Base-by-base conservation (phyloP, 2,888 invertebrate species). In the Abrostola triplasia region DNA sequence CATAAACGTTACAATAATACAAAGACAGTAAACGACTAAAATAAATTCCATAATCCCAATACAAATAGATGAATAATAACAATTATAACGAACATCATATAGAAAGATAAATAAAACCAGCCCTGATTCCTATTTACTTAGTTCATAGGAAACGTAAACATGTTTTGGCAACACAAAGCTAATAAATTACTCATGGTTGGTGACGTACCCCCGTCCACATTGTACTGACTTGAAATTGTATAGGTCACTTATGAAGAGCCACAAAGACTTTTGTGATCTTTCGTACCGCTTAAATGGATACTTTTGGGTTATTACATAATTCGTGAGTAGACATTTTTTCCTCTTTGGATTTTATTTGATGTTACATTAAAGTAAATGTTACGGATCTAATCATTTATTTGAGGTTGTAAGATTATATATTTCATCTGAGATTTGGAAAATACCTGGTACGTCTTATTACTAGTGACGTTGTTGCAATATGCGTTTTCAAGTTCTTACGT, bases 131-230 rank as follows among this genome's bases (percentile, higher is more conserved):
- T 66, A 62, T 76, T 75, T 58, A 61, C 59, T 62, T 67, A 75
- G 71, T 71, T 63, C 72, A 53, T 49, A 44, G 64, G 44, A 69
- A 67, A 70, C 59, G 80, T 75, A 83, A 84, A 84, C 80, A 82
- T 84, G 83, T 84, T 84, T 83, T 81, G 77, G 77, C 73, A 74
- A 77, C 77, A 67, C 65, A 73, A 76, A 73, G 73, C 75, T 79
- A 79, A 83, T 82, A 84, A 79, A 84, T 82, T 81, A 84, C 79
- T 64, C 69, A 70, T 61, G 75, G 59, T 38, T 7, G 24, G 40
- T 50, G 58, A 72, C 59, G 49, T 73, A 63, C 59, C 61, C 59
- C 42, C 10, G 36, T 53, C 47, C 55, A 6, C 42, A 74, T 53
- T 74, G 55, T 68, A 50, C 59, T 50, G 53, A 36, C 52, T 59